phyloP scores from a whole-genome alignment of 1,140 invertebrate species.

The Zaprionus capensis region DNA sequence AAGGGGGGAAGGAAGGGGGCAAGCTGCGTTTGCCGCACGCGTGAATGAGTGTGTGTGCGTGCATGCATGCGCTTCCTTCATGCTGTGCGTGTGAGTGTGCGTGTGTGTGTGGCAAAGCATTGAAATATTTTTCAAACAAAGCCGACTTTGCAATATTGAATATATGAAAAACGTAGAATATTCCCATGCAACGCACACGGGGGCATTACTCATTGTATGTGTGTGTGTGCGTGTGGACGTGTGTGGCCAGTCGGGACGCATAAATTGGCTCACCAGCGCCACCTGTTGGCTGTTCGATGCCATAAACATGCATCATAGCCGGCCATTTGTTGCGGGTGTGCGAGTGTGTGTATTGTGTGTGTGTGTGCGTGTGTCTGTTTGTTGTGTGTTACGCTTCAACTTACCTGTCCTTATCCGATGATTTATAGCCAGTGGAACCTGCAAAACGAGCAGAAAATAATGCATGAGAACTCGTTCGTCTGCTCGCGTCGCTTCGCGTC shows the following conservation, averaged over 20 bases:
- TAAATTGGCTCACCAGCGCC: constrained; percentile 76
- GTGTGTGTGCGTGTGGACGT: constrained; percentile 24
- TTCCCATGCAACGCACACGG: constrained; percentile 48
- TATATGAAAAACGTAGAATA: constrained; percentile 75
- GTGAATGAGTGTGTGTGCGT: constrained; percentile 1
- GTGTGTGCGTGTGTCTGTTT: constrained; percentile 15
- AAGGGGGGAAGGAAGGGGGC: constrained; percentile 3
- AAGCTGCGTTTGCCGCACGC: constrained; percentile 8
- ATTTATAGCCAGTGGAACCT: constrained; percentile 84
- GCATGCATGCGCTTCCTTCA: background rate
- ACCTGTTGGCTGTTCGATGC: constrained; percentile 64
- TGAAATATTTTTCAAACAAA: constrained; percentile 48
- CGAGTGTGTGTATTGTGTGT: constrained; percentile 21
- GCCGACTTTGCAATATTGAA: constrained; percentile 71
- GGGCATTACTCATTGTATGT: constrained; percentile 61
- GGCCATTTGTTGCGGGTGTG: constrained; percentile 56
- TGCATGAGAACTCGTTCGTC: constrained; percentile 37
- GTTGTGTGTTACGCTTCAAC: constrained; percentile 70
- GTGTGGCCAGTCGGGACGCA: constrained; percentile 62
- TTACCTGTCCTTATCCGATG: constrained; percentile 85
- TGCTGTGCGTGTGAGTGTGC: constrained; percentile 10
- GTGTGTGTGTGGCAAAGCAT: constrained; percentile 29
- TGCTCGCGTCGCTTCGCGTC: constrained; percentile 6
- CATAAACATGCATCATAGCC: constrained; percentile 66
- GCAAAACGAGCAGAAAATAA: constrained; percentile 53